A percentile compares a stretch with the other conserved stretches of the same genome.
These are phyloP conservation scores for Pangasius mekongensis DNA, from an alignment of 2,797 vertebrate species.

Conservation along the genomic window DNA sequence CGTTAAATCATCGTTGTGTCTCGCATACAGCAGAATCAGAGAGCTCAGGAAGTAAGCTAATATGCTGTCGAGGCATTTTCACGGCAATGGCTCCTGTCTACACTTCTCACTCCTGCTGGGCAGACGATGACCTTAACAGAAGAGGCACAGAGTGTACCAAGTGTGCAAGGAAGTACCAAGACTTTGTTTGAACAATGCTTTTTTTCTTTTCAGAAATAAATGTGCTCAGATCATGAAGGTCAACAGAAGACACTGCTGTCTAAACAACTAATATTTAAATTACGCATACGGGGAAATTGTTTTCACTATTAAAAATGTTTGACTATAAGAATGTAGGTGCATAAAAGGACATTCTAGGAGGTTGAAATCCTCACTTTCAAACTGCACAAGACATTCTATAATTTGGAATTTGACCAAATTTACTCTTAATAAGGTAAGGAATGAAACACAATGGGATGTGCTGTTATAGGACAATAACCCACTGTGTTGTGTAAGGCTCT, in stretches of 20 bases:
- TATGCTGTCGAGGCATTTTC: not conserved
- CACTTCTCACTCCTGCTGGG: not conserved
- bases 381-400: not conserved
- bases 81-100: not conserved
- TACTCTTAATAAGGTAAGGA: not conserved
- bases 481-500: not conserved
- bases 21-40: not conserved
- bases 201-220: constrained; percentile 7
- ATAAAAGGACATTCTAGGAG: not conserved
- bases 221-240: not conserved
- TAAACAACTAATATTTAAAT: not conserved
- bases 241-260: not conserved
- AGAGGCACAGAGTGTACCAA: not conserved
- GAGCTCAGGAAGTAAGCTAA: constrained; percentile 2
- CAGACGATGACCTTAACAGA: constrained; percentile 5
- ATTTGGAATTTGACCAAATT: not conserved
- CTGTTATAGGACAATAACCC: not conserved
- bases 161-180: not conserved
- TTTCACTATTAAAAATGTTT: not conserved
- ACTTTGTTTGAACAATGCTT: not conserved
- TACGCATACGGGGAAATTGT: not conserved
- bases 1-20: not conserved
- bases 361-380: not conserved
- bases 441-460: not conserved
- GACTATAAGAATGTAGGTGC: not conserved